Base-by-base conservation (phyloP, 2,888 invertebrate species). In the Fabriciana adippe region DNA sequence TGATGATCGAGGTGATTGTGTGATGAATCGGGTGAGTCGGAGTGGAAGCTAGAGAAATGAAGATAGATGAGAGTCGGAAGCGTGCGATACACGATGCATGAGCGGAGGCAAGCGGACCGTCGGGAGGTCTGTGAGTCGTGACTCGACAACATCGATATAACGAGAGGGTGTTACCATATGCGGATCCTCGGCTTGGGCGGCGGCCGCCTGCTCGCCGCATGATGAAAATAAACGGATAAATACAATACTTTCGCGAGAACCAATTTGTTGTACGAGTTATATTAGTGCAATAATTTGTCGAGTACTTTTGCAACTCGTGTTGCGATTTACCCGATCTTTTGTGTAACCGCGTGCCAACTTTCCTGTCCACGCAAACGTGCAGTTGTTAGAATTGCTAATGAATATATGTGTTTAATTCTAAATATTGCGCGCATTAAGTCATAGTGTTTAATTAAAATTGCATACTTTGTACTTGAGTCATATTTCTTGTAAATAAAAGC, bases 181-280 rank as follows among this genome's bases (percentile, higher is more conserved):
- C 96, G 95, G 93, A 97, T 96, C 96, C 97, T 95, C 94, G 97
- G 97, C 94, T 97, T 96, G 88, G 96, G 95, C 90, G 96, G 96
- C 93, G 96, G 96, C 95, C 97, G 95, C 94, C 96, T 96, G 93
- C 87, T 79, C 83, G 83, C 78, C 87, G 86, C 89, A 86, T 83
- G 94, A 93, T 93, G 93, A 91, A 93, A 94, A 91, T 82, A 92
- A 90, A 92, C 80, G 79, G 72, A 84, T 78, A 82, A 78, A 79
- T 83, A 84, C 84, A 64, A 62, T 60, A 61, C 55, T 62, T 48
- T 54, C 67, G 65, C 67, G 67, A 47, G n/a, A 53, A 50, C 53
- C 69, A 63, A 66, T 66, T 59, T 60, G 50, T 50, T 50, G 26
- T 26, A 41, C 50, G 48, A 8, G 41, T 61, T 66, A 60, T 59